Evolutionary conservation across 2,797 vertebrate species (phyloP).

Genomic region (Psittacula echo): DNA sequence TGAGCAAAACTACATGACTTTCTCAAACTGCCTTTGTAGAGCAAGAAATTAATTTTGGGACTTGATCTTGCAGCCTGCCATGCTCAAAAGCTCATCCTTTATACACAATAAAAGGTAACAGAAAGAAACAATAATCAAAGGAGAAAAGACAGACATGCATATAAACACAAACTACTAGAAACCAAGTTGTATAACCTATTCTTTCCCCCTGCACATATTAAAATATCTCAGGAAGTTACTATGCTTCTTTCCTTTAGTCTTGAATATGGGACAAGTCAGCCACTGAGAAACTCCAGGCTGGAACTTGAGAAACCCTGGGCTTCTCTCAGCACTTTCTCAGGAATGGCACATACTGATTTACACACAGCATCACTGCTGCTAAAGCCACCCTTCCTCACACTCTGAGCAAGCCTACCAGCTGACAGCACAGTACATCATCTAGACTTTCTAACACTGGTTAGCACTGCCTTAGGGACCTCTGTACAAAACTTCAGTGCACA

Average conservation of each 20-base stretch:
- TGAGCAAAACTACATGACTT: neutral
- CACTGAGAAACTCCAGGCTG: neutral
- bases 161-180: neutral
- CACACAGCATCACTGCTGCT: neutral
- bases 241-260: neutral
- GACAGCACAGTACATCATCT: neutral
- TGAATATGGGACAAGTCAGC: neutral
- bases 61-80: neutral
- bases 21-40: neutral
- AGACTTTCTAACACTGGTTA: neutral
- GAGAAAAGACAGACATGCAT: neutral
- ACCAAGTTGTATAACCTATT: neutral
- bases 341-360: neutral
- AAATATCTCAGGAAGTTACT: neutral
- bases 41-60: neutral
- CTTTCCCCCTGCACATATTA: neutral
- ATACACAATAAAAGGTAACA: rapidly evolving
- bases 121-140: neutral
- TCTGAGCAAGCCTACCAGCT: neutral
- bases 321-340: neutral
- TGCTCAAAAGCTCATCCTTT: neutral
- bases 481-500: neutral
- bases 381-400: neutral
- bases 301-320: neutral
- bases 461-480: neutral